Evolutionary conservation across 2,888 invertebrate species (phyloP).

Genomic region (Ichneumoninae sp.): DNA sequence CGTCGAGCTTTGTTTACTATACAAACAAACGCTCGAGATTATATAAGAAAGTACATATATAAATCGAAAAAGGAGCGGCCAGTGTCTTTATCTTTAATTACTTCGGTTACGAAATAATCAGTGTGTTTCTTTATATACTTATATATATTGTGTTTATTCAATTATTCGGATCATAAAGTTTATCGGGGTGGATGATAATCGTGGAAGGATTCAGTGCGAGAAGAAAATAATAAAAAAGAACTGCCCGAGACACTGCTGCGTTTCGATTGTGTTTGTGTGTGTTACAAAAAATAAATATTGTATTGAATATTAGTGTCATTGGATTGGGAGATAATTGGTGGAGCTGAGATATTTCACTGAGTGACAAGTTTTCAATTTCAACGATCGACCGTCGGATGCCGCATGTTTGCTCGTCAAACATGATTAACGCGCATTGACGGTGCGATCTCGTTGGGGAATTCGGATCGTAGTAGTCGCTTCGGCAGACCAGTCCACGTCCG

Average conservation of each 20-base stretch:
- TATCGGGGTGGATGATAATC: conserved; percentile 21
- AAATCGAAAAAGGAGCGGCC: neutral
- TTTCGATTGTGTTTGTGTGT: neutral
- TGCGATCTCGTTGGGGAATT: conserved; percentile 42
- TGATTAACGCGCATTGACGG: conserved; percentile 78
- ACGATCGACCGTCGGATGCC: conserved; percentile 70
- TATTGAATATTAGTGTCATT: neutral
- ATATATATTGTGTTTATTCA: conserved; percentile 4
- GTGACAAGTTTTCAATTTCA: conserved; percentile 23
- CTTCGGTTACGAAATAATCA: neutral
- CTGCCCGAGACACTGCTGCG: neutral
- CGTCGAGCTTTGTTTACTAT: conserved; percentile 27
- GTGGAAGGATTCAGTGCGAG: conserved; percentile 37
- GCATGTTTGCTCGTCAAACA: conserved; percentile 77
- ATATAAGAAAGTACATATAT: neutral
- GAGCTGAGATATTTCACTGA: conserved; percentile 45
- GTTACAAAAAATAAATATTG: neutral
- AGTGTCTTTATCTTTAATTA: conserved; percentile 15
- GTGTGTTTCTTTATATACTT: neutral
- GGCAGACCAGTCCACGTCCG: conserved; percentile 60
- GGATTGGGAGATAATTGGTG: conserved; percentile 2
- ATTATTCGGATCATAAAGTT: conserved; percentile 38
- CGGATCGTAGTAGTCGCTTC: conserved; percentile 22
- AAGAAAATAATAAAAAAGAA: conserved; percentile 1
- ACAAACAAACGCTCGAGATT: neutral